Conservation (phyloP, 2,113 vertebrate species). For the Zosterops borbonicus region DNA sequence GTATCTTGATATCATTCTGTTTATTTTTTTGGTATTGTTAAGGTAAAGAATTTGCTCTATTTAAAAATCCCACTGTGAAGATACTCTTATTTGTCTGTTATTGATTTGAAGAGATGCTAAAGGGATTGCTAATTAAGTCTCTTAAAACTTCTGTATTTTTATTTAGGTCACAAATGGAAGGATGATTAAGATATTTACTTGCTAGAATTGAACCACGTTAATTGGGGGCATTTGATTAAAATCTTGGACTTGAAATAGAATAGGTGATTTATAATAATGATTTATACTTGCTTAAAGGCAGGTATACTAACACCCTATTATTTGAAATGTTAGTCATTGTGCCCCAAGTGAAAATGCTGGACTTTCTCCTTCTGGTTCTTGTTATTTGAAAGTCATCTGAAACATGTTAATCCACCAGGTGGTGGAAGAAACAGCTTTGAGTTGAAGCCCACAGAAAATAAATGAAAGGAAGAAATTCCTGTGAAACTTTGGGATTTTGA, state of each 20-base stretch:
- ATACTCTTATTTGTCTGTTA: background rate
- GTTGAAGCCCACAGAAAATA: background rate
- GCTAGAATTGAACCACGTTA: background rate
- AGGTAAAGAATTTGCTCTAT: background rate
- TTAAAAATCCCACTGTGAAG: background rate
- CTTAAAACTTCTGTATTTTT: background rate
- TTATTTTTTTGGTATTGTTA: background rate
- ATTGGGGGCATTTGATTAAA: background rate
- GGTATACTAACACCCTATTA: background rate
- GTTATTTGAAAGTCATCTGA: background rate
- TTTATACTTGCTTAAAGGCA: background rate
- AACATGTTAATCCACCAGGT: background rate
- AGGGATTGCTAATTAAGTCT: background rate
- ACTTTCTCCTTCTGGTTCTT: background rate
- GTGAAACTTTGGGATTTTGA: background rate
- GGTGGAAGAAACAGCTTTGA: background rate
- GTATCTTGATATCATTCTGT: rapidly evolving
- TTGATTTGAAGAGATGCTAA: background rate
- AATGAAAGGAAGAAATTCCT: background rate
- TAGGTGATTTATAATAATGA: background rate
- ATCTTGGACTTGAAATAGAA: background rate
- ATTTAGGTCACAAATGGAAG: background rate
- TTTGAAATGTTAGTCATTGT: background rate
- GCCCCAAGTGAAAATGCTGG: background rate
- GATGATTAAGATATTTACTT: background rate